Evolutionary conservation across 2,113 vertebrate genomes (phyloP), one percentile per base, ranked within the genome.

Genomic region (Paralichthys olivaceus): DNA sequence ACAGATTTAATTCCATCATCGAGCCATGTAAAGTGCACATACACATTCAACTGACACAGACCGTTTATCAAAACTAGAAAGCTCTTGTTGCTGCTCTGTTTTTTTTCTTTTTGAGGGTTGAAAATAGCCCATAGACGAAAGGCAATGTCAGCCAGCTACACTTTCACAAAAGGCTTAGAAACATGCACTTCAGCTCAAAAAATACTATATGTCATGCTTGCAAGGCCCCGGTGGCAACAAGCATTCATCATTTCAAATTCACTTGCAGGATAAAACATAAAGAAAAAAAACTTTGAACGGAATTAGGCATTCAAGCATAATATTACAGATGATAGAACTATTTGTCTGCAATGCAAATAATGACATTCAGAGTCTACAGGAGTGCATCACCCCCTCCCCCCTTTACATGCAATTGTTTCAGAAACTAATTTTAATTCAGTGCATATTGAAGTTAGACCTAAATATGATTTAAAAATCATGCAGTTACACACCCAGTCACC

Each of bases 111-210:
- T 28, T 8, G 14, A 40, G 26, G 43, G 20, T 68, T 53, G 23
- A 72, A 61, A 69, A 64, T 47, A 68, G 25, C 53, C 67, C 25
- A 28, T 17, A 28, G 12, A 55, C 14, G 54, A 69, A 77, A 65
- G 34, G 59, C 54, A 51, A 37, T 29, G 20, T 70, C 56, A 47
- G 62, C 56, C 22, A 17, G 32, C 29, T 61, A 55, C 32, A 58
- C 37, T 43, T 73, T 62, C 3, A 57, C 37, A 65, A 17, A 60
- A 57, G 51, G 19, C 69, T 55, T 43, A 7, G 25, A 83, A 79
- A 81, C 85, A 79, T 79, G 82, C 77, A 71, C 65, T 69, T 77
- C 68, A 85, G 87, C 84, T 79, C 43, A 65, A 69, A 15, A 66
- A 65, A 77, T 55, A 58, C 7, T 57, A 3, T 51, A 45, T 20